Evolutionary conservation across 2,888 invertebrate genomes (phyloP), one percentile per base, ranked within the genome.

Genomic region (Lacanobia oleracea): DNA sequence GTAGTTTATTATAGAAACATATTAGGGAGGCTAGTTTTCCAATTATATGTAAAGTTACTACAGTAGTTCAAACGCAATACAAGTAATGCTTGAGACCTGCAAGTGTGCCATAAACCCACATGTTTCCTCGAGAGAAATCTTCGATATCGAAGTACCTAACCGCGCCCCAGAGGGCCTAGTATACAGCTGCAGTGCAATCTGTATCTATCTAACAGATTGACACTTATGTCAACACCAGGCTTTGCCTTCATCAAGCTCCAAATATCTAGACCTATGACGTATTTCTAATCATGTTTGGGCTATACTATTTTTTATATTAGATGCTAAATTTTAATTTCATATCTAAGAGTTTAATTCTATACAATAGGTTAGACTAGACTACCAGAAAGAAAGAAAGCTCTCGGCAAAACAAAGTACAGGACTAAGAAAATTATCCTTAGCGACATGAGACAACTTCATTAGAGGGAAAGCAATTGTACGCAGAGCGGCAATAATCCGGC

Each of bases 401-500:
- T 60, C 54, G 23, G 23, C 61, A 65, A 64, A 72, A 67, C 54
- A 54, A 66, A 76, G 45, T 73, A 64, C 65, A 67, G 74, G 57
- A 76, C 63, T 61, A 78, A 82, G 82, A 81, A 87, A 88, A 86
- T 87, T 85, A 88, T 86, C 84, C 84, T 84, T 71, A 86, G 84
- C 82, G 81, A 86, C 82, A 87, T 76, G 79, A 88, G 84, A 84
- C 88, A 88, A 90, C 87, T 90, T 91, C 88, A 91, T 91, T 89
- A 91, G 84, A 87, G 85, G 82, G 85, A 80, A 82, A 84, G 88
- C 87, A 90, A 90, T 91, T 90, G 90, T 88, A 85, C 86, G 87
- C 89, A 87, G 87, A 85, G 87, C 86, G 86, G 83, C 80, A 87
- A 88, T 90, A 89, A 91, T 89, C 88, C 87, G 77, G 86, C 82